Evolutionary conservation across 2,797 vertebrate species (phyloP).

Genomic region (Pseudomugil tenellus): DNA sequence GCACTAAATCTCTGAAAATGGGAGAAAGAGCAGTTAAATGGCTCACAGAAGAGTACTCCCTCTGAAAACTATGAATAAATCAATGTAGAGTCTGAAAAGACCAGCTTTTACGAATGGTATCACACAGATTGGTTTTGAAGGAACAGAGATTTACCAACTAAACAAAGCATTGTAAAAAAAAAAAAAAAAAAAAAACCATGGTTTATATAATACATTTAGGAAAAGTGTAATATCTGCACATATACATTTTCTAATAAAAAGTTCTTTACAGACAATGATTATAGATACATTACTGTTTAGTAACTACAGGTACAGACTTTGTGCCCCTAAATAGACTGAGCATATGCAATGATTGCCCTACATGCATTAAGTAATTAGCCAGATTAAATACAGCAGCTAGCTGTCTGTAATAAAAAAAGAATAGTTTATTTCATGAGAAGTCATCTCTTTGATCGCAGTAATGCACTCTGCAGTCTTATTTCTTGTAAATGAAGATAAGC

Average conservation of each 20-base stretch:
- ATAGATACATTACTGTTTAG: not conserved
- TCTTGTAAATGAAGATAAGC: constrained; percentile 72
- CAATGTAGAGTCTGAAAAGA: constrained; percentile 26
- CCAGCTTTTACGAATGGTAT: constrained; percentile 32
- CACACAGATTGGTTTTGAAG: constrained; percentile 42
- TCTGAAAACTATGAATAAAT: constrained; percentile 51
- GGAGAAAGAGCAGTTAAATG: constrained; percentile 50
- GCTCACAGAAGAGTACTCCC: constrained; percentile 44
- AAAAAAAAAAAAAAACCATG: not conserved
- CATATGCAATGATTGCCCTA: constrained; percentile 20
- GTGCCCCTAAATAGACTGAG: constrained; percentile 15
- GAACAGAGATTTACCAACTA: constrained; percentile 18
- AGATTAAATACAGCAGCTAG: constrained; percentile 33
- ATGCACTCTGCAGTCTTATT: constrained; percentile 51
- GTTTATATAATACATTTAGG: not conserved
- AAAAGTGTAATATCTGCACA: not conserved
- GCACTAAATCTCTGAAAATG: constrained; percentile 55
- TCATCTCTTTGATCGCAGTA: constrained; percentile 58
- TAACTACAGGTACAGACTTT: constrained; percentile 18
- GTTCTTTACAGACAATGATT: constrained; percentile 7
- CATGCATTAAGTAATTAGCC: constrained; percentile 42
- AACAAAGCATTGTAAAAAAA: constrained; percentile 11
- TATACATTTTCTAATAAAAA: constrained; percentile 18
- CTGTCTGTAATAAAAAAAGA: constrained; percentile 41
- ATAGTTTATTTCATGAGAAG: constrained; percentile 44